A percentile compares a stretch with the other conserved stretches of the same genome.
phyloP scores from a whole-genome alignment of 2,797 vertebrate genomes.

The Perodicticus potto region DNA sequence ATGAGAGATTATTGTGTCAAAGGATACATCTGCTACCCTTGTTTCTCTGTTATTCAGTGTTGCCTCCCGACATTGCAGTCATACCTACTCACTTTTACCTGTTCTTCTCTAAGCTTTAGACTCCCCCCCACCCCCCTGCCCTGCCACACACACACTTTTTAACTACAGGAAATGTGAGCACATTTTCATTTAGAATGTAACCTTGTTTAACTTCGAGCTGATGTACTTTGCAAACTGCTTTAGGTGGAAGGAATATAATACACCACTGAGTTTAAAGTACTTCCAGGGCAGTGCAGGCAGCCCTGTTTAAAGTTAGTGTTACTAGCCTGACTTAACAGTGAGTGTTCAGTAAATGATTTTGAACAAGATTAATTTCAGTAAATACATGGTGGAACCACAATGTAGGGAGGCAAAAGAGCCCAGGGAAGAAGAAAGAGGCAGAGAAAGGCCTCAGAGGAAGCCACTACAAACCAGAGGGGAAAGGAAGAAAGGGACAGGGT shows the following conservation, averaged over 20 bases:
- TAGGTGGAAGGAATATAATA: not conserved
- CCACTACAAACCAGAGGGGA: not conserved
- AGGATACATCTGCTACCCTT: not conserved
- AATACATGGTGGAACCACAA: not conserved
- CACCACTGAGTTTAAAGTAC: not conserved
- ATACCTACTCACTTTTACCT: not conserved
- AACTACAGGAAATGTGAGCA: not conserved
- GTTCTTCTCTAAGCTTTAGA: not conserved
- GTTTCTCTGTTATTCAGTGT: not conserved
- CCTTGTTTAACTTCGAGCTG: slow-evolving; percentile 23
- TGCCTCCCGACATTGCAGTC: not conserved
- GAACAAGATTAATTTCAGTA: not conserved
- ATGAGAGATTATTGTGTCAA: not conserved
- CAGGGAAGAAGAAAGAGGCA: not conserved
- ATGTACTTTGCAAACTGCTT: not conserved
- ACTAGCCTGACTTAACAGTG: not conserved
- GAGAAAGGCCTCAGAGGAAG: not conserved
- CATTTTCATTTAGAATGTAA: not conserved
- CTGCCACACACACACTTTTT: not conserved
- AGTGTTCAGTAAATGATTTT: not conserved
- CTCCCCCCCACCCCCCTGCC: not conserved
- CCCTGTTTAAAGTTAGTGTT: not conserved
- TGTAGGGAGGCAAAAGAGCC: not conserved
- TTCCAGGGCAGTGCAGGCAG: not conserved
- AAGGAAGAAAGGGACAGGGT: not conserved